phyloP scores from a whole-genome alignment of 2,888 invertebrate genomes.

The Helleia helle region DNA sequence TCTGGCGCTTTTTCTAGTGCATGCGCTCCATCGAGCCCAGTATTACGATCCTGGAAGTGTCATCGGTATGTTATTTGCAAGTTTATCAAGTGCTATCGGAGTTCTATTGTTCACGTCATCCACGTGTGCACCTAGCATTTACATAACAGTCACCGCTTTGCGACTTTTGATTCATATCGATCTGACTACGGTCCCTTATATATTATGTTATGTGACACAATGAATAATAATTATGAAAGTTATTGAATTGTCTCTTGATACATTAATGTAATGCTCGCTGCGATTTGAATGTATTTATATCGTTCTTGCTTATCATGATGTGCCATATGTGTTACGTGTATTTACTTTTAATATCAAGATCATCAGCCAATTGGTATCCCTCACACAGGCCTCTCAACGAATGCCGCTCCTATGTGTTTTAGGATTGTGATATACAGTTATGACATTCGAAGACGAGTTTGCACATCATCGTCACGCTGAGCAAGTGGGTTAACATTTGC shows the following conservation, averaged over 20 bases:
- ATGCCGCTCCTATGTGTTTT: too few species aligned
- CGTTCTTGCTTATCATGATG: background rate
- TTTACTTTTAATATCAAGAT: too few species aligned
- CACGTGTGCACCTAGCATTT: slow-evolving; percentile 23
- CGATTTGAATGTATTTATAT: background rate
- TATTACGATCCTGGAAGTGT: slow-evolving; percentile 7
- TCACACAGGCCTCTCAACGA: too few species aligned
- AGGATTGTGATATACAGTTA: too few species aligned
- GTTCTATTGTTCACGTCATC: slow-evolving; percentile 8
- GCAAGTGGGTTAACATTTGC: too few species aligned
- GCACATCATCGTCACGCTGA: too few species aligned
- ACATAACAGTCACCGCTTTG: slow-evolving; percentile 31
- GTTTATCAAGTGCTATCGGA: slow-evolving; percentile 12
- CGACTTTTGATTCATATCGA: slow-evolving; percentile 37
- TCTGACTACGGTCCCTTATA: slow-evolving; percentile 41
- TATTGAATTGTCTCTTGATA: slow-evolving; percentile 27
- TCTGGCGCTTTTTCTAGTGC: background rate
- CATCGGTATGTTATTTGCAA: slow-evolving; percentile 15
- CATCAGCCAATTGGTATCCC: too few species aligned
- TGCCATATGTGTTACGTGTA: background rate
- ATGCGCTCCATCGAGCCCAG: background rate
- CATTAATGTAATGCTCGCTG: background rate
- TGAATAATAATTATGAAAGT: slow-evolving; percentile 47
- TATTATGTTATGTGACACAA: slow-evolving; percentile 30
- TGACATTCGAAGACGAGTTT: too few species aligned